phyloP scores from a whole-genome alignment of 2,797 vertebrate genomes.

The Arvicola amphibius region DNA sequence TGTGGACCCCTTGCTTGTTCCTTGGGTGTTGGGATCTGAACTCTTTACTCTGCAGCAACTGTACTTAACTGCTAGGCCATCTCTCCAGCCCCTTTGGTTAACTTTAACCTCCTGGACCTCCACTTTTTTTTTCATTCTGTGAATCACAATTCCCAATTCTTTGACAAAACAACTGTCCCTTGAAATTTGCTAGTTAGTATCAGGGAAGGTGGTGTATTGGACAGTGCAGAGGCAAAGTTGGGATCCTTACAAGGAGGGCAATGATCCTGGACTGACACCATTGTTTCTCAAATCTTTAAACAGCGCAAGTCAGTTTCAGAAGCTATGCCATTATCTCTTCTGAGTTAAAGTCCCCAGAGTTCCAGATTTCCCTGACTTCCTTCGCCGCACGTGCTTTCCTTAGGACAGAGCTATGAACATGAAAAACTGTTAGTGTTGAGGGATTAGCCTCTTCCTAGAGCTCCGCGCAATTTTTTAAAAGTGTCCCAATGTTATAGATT shows the following conservation, averaged over 20 bases:
- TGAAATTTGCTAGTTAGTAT: not conserved
- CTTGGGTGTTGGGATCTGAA: not conserved
- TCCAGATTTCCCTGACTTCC: not conserved
- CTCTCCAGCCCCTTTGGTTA: not conserved
- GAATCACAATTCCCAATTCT: not conserved
- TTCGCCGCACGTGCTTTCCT: not conserved
- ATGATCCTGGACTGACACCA: not conserved
- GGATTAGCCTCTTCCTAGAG: conserved; percentile 27
- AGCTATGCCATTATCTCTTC: not conserved
- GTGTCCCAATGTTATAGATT: conserved; percentile 43
- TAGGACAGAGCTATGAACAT: not conserved
- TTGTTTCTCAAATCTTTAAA: conserved; percentile 38
- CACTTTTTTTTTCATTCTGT: not conserved
- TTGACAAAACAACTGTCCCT: not conserved
- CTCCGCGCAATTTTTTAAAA: conserved; percentile 71
- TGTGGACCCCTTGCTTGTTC: not conserved
- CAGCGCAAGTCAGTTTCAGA: not conserved
- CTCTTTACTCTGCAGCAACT: not conserved
- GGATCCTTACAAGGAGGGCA: not conserved
- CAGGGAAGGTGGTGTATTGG: not conserved
- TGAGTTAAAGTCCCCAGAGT: not conserved
- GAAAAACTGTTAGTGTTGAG: not conserved
- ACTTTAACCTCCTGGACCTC: not conserved
- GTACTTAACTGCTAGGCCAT: not conserved
- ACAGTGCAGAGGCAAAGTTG: not conserved